Conservation (phyloP, 2,113 vertebrate species). For the Oceanites oceanicus region DNA sequence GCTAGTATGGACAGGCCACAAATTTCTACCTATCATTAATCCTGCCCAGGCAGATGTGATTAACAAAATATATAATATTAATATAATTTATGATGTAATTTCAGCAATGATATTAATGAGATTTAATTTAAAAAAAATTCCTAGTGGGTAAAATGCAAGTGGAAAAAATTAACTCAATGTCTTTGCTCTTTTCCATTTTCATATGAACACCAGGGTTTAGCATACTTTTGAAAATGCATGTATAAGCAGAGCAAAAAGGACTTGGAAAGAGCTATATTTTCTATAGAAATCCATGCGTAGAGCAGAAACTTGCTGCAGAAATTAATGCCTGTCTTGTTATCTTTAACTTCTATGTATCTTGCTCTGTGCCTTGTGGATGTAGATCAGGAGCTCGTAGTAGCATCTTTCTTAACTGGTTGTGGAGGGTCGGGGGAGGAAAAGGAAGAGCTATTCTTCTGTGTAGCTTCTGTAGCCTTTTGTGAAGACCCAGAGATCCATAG, state of each 20-base stretch:
- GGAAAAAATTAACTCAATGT: background rate
- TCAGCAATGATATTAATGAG: background rate
- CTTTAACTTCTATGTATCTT: background rate
- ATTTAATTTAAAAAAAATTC: background rate
- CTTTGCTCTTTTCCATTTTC: background rate
- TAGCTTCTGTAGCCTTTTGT: conserved; percentile 41
- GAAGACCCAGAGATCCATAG: background rate
- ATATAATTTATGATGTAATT: background rate
- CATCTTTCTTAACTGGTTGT: background rate
- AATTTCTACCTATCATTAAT: background rate
- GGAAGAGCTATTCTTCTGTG: conserved; percentile 36
- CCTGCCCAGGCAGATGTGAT: background rate
- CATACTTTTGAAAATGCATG: background rate
- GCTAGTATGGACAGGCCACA: background rate
- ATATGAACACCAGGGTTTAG: background rate
- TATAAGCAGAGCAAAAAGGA: background rate
- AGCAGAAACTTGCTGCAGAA: background rate
- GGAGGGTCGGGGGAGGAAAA: background rate
- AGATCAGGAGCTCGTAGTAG: background rate
- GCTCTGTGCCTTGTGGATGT: background rate
- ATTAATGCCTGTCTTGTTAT: background rate
- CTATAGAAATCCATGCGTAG: fast-evolving
- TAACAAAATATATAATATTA: background rate
- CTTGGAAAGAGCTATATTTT: background rate
- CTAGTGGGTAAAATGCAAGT: background rate